Percentiles rank a stretch among this genome's conserved stretches.
These are phyloP conservation scores for Ardeotis arabs DNA, from an alignment of 2,113 vertebrate genomes.

Conservation along the genomic window DNA sequence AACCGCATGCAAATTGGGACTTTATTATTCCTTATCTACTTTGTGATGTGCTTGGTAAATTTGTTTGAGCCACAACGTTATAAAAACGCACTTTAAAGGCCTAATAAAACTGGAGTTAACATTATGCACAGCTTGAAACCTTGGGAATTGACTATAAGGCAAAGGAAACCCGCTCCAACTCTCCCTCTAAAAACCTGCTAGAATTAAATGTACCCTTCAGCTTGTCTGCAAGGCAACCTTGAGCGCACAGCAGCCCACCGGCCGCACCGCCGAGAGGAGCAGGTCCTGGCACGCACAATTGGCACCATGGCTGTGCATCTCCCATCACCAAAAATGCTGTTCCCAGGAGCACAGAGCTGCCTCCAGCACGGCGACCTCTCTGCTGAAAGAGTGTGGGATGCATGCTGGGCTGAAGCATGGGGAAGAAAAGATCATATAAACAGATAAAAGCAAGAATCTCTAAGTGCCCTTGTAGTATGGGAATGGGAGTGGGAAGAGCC, in stretches of 20 bases:
- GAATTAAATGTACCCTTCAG: background rate
- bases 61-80: constrained; percentile 6
- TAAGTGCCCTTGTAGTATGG: background rate
- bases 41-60: background rate
- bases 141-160: background rate
- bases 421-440: background rate
- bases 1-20: background rate
- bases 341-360: background rate
- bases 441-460: background rate
- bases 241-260: fast-evolving
- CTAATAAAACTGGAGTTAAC: constrained; percentile 12
- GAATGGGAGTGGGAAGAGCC: background rate
- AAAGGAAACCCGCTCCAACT: background rate
- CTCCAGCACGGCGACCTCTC: background rate
- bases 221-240: background rate
- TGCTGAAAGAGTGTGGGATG: background rate
- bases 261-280: background rate
- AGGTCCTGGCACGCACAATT: background rate
- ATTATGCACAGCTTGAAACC: background rate
- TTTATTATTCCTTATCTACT: background rate
- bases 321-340: background rate
- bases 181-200: background rate
- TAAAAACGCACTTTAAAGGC: constrained; percentile 29
- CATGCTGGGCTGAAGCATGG: background rate
- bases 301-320: fast-evolving